phyloP scores from a whole-genome alignment of 2,888 invertebrate genomes.

The Notocelia uddmanniana region DNA sequence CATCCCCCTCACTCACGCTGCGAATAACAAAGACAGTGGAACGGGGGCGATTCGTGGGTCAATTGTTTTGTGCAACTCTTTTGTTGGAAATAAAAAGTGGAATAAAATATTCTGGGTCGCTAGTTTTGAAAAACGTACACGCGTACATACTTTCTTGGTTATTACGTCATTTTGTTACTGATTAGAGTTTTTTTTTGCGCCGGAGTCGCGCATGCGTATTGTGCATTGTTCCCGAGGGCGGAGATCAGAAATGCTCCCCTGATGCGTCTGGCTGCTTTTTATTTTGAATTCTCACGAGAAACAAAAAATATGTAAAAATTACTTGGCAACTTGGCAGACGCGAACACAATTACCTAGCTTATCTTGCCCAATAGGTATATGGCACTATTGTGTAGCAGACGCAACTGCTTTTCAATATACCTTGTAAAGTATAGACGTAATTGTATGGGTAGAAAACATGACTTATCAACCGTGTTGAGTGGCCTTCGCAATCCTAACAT shows the following conservation, averaged over 20 bases:
- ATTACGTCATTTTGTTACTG: slow-evolving; percentile 12
- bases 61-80: slow-evolving; percentile 70
- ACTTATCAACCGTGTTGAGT: slow-evolving; percentile 1
- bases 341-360: background rate
- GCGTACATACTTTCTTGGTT: background rate
- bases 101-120: slow-evolving; percentile 57
- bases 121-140: slow-evolving; percentile 6
- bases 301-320: slow-evolving; percentile 1
- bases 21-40: slow-evolving; percentile 18
- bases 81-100: slow-evolving; percentile 63
- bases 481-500: background rate
- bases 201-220: slow-evolving; percentile 66
- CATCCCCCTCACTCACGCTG: slow-evolving; percentile 21
- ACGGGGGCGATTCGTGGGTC: slow-evolving; percentile 56
- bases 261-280: slow-evolving; percentile 51
- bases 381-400: slow-evolving; percentile 3
- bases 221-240: slow-evolving; percentile 61
- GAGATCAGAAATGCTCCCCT: slow-evolving; percentile 64
- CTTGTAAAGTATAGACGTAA: background rate
- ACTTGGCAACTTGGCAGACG: background rate
- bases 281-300: slow-evolving; percentile 50
- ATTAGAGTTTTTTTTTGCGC: slow-evolving; percentile 2
- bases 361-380: background rate
- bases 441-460: background rate
- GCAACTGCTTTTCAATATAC: background rate